Conservation (phyloP, 2,797 vertebrate species). For the Acipenser ruthenus region DNA sequence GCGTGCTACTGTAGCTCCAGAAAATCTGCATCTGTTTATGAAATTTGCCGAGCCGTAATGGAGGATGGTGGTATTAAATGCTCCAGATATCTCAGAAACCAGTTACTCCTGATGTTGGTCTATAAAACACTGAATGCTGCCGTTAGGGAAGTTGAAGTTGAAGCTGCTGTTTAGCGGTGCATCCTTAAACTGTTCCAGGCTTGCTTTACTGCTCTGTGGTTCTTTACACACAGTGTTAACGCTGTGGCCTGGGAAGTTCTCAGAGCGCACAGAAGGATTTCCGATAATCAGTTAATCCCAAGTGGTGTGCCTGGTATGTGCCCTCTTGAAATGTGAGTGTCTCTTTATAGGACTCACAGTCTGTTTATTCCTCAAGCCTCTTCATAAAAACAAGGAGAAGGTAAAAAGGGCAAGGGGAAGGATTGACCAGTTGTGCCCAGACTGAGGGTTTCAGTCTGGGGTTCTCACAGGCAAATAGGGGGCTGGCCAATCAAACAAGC, state of each 20-base stretch:
- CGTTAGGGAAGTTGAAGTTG: too few relatives aligned
- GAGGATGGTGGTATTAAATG: too few relatives aligned
- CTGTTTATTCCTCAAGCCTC: conserved; percentile 25
- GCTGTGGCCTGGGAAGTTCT: conserved; percentile 31
- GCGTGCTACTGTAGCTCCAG: too few relatives aligned
- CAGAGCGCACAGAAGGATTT: conserved; percentile 28
- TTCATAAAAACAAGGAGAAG: conserved; percentile 21
- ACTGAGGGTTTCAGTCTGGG: too few relatives aligned
- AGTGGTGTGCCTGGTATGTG: conserved; percentile 35
- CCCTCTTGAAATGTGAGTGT: conserved; percentile 26
- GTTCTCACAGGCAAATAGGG: too few relatives aligned
- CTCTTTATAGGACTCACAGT: conserved; percentile 23
- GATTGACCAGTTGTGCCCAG: conserved; percentile 5
- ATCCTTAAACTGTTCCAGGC: not conserved
- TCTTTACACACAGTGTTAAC: conserved; percentile 14
- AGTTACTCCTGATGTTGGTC: too few relatives aligned
- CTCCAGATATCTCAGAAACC: too few relatives aligned
- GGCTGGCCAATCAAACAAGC: too few relatives aligned
- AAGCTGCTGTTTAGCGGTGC: too few relatives aligned
- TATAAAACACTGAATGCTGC: too few relatives aligned
- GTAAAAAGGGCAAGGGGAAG: conserved; percentile 7
- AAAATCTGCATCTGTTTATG: too few relatives aligned
- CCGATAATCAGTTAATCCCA: conserved; percentile 26
- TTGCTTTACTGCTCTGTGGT: not conserved
- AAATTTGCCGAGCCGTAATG: too few relatives aligned